Evolutionary conservation across 2,888 invertebrate species (phyloP).

Genomic region (Cerastis rubricosa): DNA sequence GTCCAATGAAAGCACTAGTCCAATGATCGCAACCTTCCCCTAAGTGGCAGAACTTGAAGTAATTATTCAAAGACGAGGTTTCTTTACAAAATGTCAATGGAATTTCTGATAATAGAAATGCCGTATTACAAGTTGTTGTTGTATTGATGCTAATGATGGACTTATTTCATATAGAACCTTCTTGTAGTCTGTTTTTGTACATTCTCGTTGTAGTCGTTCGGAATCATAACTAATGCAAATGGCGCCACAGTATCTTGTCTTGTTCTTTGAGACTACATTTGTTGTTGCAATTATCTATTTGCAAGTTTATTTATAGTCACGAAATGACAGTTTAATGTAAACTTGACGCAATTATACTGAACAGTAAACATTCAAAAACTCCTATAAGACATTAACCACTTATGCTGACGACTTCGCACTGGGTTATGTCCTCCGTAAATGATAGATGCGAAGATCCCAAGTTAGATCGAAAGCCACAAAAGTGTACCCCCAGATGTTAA

Average conservation of each 20-base stretch:
- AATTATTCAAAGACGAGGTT: conserved; percentile 9
- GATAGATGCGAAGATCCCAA: not conserved
- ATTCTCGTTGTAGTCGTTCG: not conserved
- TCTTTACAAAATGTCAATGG: conserved; percentile 27
- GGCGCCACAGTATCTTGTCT: conserved; percentile 39
- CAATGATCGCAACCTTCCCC: no score
- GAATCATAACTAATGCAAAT: conserved; percentile 52
- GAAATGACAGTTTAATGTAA: not conserved
- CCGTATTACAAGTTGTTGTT: conserved; percentile 17
- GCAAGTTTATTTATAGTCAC: conserved; percentile 11
- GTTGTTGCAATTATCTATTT: conserved; percentile 36
- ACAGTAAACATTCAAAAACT: not conserved
- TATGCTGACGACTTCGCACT: not conserved
- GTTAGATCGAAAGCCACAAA: not conserved
- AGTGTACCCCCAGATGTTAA: not conserved
- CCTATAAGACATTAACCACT: not conserved
- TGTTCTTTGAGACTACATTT: conserved; percentile 25
- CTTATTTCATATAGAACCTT: conserved; percentile 26
- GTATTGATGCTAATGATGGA: conserved; percentile 27
- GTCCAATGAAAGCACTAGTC: no score
- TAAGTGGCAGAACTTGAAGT: conserved; percentile 21
- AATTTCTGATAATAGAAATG: conserved; percentile 15
- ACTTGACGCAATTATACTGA: not conserved
- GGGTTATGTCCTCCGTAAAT: not conserved
- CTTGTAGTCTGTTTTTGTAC: conserved; percentile 25